Evolutionary conservation across 1,140 invertebrate species (phyloP).

Genomic region (Caenorhabditis remanei): DNA sequence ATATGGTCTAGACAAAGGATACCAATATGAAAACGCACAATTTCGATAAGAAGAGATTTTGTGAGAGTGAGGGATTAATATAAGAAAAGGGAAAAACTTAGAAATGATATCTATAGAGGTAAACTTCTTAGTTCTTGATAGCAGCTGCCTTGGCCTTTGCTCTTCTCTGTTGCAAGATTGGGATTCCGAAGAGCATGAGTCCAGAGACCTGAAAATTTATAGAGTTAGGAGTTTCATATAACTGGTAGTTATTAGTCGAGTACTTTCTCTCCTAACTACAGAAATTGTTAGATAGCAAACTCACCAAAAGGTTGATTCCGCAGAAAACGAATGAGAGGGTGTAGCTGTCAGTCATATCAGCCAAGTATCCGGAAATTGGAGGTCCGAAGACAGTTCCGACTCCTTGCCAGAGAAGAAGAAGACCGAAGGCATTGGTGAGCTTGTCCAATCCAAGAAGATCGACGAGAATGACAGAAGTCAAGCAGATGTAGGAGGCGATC

Average conservation of each 20-base stretch:
- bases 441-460: slow-evolving; percentile 94
- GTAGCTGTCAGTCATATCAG: slow-evolving; percentile 85
- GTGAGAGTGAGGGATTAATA: neutral
- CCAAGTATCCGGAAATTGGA: slow-evolving; percentile 84
- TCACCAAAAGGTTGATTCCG: slow-evolving; percentile 86
- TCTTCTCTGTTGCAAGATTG: slow-evolving; percentile 37
- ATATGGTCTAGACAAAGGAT: slow-evolving; percentile 32
- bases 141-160: slow-evolving; percentile 29
- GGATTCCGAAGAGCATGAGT: slow-evolving; percentile 59
- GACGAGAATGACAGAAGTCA: slow-evolving; percentile 91
- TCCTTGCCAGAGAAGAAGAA: slow-evolving; percentile 87
- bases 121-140: neutral
- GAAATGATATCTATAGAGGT: slow-evolving; percentile 33
- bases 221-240: no score
- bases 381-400: slow-evolving; percentile 87
- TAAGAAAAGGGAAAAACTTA: neutral
- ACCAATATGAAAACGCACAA: neutral
- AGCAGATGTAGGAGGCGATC: slow-evolving; percentile 90
- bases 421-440: slow-evolving; percentile 94
- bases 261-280: no score
- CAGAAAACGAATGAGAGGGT: slow-evolving; percentile 89
- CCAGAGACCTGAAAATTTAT: slow-evolving; percentile 54
- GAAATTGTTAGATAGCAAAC: neutral
- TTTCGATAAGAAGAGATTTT: slow-evolving; percentile 18
- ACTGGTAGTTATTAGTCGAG: no score